phyloP scores from a whole-genome alignment of 2,113 vertebrate species.

The Phylloscopus whistleri region DNA sequence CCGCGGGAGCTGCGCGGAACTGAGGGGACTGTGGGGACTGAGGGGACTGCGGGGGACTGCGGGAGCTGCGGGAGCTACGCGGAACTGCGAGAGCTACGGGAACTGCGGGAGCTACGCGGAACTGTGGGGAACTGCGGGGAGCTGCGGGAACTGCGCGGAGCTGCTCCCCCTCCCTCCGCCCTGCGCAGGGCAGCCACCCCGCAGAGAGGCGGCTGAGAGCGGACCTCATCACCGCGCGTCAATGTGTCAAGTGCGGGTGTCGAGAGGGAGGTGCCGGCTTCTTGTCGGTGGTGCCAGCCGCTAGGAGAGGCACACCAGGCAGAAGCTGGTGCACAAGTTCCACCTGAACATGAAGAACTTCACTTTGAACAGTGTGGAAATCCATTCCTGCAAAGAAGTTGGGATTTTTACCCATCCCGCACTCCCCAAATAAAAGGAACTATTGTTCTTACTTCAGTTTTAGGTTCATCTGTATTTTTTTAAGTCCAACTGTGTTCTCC shows the following conservation, averaged over 20 bases:
- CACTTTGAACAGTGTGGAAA: neutral
- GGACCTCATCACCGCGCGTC: accelerated
- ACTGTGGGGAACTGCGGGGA: no score
- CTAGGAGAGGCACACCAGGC: neutral
- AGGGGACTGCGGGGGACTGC: no score
- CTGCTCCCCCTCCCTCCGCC: no score
- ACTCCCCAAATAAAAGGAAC: neutral
- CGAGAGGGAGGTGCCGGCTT: no score
- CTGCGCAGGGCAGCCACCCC: no score
- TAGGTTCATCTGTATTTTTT: neutral
- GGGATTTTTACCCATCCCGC: neutral
- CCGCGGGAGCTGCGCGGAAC: no score
- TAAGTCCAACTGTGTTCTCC: neutral
- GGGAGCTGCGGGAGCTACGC: no score
- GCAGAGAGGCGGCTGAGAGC: no score
- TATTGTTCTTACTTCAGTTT: neutral
- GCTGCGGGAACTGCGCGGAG: no score
- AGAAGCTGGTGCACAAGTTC: neutral
- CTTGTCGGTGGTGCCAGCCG: accelerated
- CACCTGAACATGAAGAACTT: neutral
- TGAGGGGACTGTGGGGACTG: no score
- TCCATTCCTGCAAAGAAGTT: neutral
- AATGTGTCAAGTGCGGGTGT: accelerated
- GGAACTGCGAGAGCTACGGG: no score
- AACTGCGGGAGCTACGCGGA: no score